These are phyloP conservation scores for Sylvia borin DNA, from an alignment of 2,797 vertebrate genomes.

Conservation along the genomic window DNA sequence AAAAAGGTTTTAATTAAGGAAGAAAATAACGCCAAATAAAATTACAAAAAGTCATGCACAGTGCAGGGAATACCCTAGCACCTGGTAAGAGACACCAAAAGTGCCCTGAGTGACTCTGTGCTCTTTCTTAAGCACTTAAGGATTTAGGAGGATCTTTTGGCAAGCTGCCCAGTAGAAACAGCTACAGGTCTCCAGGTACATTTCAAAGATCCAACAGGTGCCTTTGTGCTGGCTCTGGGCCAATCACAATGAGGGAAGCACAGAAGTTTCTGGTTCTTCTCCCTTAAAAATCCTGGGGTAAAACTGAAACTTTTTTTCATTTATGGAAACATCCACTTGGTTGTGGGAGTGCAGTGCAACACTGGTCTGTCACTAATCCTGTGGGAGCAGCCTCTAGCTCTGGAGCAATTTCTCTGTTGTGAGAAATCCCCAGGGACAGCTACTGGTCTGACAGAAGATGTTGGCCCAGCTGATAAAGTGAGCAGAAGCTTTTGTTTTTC, in stretches of 20 bases:
- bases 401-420: fast-evolving
- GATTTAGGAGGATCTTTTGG: background rate
- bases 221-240: background rate
- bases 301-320: background rate
- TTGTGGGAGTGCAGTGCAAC: background rate
- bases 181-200: background rate
- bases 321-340: background rate
- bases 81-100: background rate
- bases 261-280: background rate
- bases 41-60: background rate
- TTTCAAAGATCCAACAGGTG: background rate
- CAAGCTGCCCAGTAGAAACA: background rate
- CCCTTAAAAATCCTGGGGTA: background rate
- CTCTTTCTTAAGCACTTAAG: background rate
- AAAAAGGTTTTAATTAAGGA: background rate
- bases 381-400: background rate
- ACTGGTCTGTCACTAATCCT: background rate
- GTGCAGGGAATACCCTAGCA: background rate
- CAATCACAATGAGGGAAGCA: background rate
- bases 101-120: background rate
- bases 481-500: background rate
- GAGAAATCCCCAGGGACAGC: background rate
- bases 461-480: background rate
- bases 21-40: background rate
- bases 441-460: background rate